phyloP scores from a whole-genome alignment of 2,888 invertebrate species.

The Drosophila algonquin region DNA sequence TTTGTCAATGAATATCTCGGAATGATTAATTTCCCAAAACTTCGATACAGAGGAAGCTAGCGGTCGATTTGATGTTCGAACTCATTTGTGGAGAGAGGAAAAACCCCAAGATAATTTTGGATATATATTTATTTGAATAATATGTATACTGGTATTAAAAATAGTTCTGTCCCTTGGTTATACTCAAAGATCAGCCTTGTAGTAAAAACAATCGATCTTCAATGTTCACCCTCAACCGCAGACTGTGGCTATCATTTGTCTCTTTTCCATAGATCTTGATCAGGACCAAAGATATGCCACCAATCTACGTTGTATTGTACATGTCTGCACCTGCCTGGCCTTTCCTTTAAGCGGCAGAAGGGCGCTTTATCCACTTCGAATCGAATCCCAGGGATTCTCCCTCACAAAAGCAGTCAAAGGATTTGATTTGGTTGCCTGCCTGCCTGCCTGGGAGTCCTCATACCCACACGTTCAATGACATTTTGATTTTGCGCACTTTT shows the following conservation, averaged over 20 bases:
- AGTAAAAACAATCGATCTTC: not conserved
- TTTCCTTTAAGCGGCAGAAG: constrained; percentile 7
- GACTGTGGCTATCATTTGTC: not conserved
- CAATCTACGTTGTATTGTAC: not conserved
- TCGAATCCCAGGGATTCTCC: not conserved
- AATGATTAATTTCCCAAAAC: constrained; percentile 36
- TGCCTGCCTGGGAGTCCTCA: constrained; percentile 12
- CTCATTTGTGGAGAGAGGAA: not conserved
- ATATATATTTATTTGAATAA: too few species aligned
- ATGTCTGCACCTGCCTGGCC: constrained; percentile 10
- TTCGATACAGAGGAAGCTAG: not conserved
- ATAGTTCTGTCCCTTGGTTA: too few species aligned
- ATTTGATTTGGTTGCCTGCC: constrained; percentile 26
- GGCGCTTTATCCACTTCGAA: not conserved
- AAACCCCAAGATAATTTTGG: not conserved
- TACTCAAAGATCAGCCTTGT: too few species aligned
- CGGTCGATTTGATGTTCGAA: not conserved
- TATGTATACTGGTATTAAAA: too few species aligned
- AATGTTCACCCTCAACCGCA: not conserved
- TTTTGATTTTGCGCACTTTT: constrained; percentile 81
- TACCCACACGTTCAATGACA: constrained; percentile 54
- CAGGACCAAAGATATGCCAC: not conserved
- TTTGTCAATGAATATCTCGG: constrained; percentile 24
- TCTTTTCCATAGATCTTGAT: not conserved
- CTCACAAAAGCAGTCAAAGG: constrained; percentile 49